Base-by-base conservation (phyloP, 2,888 invertebrate species). In the Apocheima hispidaria region DNA sequence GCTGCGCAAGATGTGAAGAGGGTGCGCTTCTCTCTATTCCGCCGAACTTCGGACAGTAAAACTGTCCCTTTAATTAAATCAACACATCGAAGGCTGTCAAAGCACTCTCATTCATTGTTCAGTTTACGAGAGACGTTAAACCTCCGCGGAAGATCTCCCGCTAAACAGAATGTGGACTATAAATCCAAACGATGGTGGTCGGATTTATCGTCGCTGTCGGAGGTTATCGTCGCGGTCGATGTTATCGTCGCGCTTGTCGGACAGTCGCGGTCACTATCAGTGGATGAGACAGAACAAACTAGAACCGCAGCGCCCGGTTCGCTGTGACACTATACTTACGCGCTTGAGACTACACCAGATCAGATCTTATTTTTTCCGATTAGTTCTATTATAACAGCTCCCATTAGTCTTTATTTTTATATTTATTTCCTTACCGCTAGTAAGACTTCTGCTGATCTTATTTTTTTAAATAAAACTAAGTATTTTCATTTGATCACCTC, bases 101-200 rank as follows among this genome's bases (percentile, higher is more conserved):
- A 33, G 35, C 35, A 20, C 46, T 46, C 49, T 49, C 33, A 33
- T 33, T 36, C 49, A 35, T 49, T 36, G 35, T 49, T 35, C 21
- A 23, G 35, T 49, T 49, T 49, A 49, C 49, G 49, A 49, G 35
- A 2, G 35, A 21, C 2, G 35, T 35, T 33, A 35, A 36, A 49
- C 49, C 49, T 36, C 49, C 35, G 49, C 49, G 35, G 26, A 6
- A 49, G 49, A 49, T 48, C 35, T 36, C 21, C 9, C 49, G 35
- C 35, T 49, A 49, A 49, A 49, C 49, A 49, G 49, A 35, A 49
- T 35, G 49, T 35, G 35, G 30, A n/a, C 35, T 35, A 49, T 49
- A 49, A 49, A 33, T 21, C 35, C 35, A 21, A 9, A 26, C 49
- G 35, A 36, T 23, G 14, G 20, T 33, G 48, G 30, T 2, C 46